Evolutionary conservation across 2,113 vertebrate species (phyloP).

Genomic region (Callocephalon fimbriatum): DNA sequence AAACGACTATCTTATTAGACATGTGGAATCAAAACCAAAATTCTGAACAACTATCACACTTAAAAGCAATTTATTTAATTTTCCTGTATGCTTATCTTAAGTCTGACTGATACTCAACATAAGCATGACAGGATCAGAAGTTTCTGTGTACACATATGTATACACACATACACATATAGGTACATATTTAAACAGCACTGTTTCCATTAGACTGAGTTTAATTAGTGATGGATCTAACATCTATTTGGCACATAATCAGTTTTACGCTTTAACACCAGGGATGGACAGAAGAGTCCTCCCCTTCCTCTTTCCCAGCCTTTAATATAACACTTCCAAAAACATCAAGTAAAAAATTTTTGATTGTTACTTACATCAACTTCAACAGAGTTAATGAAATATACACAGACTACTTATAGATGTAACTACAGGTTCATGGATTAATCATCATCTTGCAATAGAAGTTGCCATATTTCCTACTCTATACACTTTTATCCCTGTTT

Average conservation of each 20-base stretch:
- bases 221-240: background rate
- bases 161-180: accelerated
- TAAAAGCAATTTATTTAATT: background rate
- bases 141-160: background rate
- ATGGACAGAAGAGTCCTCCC: background rate
- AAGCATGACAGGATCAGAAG: background rate
- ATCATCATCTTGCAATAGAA: background rate
- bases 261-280: background rate
- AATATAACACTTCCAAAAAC: background rate
- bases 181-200: background rate
- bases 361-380: background rate
- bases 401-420: background rate
- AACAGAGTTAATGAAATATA: background rate
- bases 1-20: background rate
- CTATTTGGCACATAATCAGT: background rate
- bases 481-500: background rate
- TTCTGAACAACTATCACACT: background rate
- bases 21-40: background rate
- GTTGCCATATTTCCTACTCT: background rate
- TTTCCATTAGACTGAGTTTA: background rate
- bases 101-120: background rate
- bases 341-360: background rate
- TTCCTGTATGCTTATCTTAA: background rate
- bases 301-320: background rate
- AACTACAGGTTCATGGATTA: background rate